Conservation (phyloP, 2,113 vertebrate species). For the Ardeotis arabs region DNA sequence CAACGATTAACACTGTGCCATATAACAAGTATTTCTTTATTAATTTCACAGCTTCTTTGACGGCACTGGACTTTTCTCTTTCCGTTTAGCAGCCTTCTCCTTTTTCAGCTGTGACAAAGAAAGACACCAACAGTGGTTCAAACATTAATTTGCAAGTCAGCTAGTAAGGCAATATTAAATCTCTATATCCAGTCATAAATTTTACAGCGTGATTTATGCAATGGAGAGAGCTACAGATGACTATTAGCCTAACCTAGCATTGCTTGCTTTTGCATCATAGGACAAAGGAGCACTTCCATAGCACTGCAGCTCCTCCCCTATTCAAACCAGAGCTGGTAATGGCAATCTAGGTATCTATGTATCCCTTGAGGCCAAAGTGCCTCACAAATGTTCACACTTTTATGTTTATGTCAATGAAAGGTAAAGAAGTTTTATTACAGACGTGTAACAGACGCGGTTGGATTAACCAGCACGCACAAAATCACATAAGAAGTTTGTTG, state of each 20-base stretch:
- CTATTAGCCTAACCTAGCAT: background rate
- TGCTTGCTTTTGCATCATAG: background rate
- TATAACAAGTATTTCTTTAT: background rate
- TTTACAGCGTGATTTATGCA: too few species aligned
- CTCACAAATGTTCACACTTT: background rate
- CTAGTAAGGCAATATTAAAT: background rate
- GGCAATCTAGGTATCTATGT: background rate
- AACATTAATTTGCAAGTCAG: background rate
- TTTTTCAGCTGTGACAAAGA: conserved; percentile 73
- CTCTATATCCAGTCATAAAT: background rate
- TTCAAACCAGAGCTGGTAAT: background rate
- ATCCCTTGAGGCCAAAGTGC: background rate
- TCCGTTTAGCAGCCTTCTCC: conserved; percentile 68
- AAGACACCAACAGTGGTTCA: background rate
- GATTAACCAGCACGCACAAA: background rate
- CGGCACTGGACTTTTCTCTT: conserved; percentile 32
- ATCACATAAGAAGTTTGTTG: background rate
- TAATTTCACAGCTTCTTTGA: conserved; percentile 46
- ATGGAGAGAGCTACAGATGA: background rate
- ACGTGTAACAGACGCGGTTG: background rate
- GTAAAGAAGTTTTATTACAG: background rate
- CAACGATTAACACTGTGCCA: background rate
- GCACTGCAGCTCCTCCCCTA: background rate
- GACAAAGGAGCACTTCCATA: background rate
- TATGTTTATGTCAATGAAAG: background rate